Percentiles rank a stretch among this genome's conserved stretches.
Evolutionary conservation across 2,888 invertebrate species (phyloP).

Genomic region (Buathra laborator): DNA sequence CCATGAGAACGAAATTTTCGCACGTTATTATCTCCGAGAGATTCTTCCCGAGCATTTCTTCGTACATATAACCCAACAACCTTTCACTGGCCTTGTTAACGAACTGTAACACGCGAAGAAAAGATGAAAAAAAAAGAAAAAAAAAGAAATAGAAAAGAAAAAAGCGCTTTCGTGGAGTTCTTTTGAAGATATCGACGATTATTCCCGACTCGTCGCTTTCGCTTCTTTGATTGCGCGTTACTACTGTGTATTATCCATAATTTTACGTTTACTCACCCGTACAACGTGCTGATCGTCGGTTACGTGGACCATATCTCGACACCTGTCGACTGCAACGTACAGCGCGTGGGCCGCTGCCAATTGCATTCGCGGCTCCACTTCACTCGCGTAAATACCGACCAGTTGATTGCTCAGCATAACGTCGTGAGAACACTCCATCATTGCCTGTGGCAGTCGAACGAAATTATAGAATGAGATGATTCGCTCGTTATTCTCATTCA

Average conservation of each 20-base stretch:
- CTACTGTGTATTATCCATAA: neutral
- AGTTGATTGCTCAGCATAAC: slow-evolving; percentile 89
- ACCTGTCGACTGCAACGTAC: slow-evolving; percentile 94
- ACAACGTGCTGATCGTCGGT: slow-evolving; percentile 94
- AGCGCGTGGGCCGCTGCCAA: slow-evolving; percentile 93
- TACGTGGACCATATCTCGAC: slow-evolving; percentile 94
- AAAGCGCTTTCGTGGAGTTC: slow-evolving; percentile 21
- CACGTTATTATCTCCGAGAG: slow-evolving; percentile 87
- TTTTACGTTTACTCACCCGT: slow-evolving; percentile 87
- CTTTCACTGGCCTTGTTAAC: slow-evolving; percentile 95
- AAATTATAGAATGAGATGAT: neutral
- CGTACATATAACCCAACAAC: slow-evolving; percentile 90
- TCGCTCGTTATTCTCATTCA: neutral
- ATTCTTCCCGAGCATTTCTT: slow-evolving; percentile 88
- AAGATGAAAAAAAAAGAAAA: slow-evolving; percentile 44
- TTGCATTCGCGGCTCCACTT: slow-evolving; percentile 91
- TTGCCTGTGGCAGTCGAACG: slow-evolving; percentile 81
- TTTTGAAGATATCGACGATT: slow-evolving; percentile 1
- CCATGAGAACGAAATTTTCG: slow-evolving; percentile 87
- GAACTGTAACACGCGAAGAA: slow-evolving; percentile 87
- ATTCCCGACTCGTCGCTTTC: slow-evolving; percentile 25
- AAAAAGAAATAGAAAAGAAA: slow-evolving; percentile 36
- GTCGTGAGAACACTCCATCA: slow-evolving; percentile 86
- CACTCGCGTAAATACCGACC: slow-evolving; percentile 92
- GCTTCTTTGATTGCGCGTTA: slow-evolving; percentile 22